Conservation (phyloP, 1,140 invertebrate species). For the Apis dorsata region DNA sequence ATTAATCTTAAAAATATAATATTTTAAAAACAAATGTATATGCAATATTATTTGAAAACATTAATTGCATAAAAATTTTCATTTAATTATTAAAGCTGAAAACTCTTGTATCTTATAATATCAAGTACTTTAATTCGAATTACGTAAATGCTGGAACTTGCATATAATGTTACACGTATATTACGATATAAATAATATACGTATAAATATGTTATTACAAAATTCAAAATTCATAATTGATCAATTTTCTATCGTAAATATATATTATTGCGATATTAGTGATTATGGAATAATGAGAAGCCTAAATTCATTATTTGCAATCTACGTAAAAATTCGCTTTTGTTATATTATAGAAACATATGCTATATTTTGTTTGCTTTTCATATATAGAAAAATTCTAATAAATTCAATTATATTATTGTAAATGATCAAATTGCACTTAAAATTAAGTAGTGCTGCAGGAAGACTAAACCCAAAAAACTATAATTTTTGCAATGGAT, state of each 20-base stretch:
- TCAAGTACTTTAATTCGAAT: conserved; percentile 12
- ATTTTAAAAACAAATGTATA: neutral
- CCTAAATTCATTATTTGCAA: neutral
- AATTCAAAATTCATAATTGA: conserved; percentile 13
- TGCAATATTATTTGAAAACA: neutral
- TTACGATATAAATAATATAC: conserved; percentile 5
- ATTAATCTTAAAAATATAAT: neutral
- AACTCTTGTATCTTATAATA: neutral
- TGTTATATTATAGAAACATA: neutral
- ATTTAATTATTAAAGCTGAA: neutral
- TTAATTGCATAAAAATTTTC: neutral
- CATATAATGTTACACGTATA: conserved; percentile 16
- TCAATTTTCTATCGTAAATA: neutral
- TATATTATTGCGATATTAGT: conserved; percentile 8
- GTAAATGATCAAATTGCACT: neutral
- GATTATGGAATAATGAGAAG: conserved; percentile 1
- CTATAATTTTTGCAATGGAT: neutral
- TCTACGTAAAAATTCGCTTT: neutral
- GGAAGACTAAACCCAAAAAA: conserved; percentile 37
- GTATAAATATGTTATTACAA: conserved; percentile 13
- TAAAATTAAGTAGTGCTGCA: conserved; percentile 22
- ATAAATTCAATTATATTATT: neutral
- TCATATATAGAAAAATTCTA: neutral
- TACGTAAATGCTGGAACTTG: conserved; percentile 12
- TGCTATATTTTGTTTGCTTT: neutral